Percentiles rank a stretch among this genome's conserved stretches.
These are phyloP conservation scores for Chrysina gloriosa DNA, from an alignment of 2,888 invertebrate species.

Conservation along the genomic window DNA sequence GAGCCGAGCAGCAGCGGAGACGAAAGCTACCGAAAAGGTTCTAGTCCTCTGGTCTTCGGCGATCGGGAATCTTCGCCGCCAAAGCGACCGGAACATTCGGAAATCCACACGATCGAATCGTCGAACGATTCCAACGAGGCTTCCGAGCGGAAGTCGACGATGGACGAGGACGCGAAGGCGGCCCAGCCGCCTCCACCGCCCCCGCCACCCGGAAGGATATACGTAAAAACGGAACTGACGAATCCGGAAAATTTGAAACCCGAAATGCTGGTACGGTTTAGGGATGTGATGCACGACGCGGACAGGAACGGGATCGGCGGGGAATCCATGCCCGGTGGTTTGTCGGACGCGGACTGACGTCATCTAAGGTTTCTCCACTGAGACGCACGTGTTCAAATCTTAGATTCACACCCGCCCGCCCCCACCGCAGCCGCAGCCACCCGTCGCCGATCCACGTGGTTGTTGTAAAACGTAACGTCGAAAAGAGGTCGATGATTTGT, in stretches of 20 bases:
- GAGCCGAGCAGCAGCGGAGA: constrained; percentile 64
- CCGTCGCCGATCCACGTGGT: constrained; percentile 50
- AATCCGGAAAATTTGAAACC: constrained; percentile 65
- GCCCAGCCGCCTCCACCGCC: constrained; percentile 51
- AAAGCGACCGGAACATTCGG: constrained; percentile 47
- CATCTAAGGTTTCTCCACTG: constrained; percentile 26
- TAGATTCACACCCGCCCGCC: no score
- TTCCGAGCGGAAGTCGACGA: constrained; percentile 48
- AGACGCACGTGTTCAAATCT: constrained; percentile 22
- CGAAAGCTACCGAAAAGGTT: constrained; percentile 62
- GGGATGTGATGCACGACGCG: constrained; percentile 57
- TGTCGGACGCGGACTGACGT: constrained; percentile 65
- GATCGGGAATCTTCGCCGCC: constrained; percentile 46
- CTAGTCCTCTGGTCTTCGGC: constrained; percentile 60
- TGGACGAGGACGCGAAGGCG: constrained; percentile 38
- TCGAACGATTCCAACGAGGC: constrained; percentile 64
- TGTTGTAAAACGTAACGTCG: constrained; percentile 48
- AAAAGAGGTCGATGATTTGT: constrained; percentile 63
- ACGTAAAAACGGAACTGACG: constrained; percentile 64
- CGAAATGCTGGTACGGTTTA: constrained; percentile 63
- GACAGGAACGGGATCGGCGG: constrained; percentile 60
- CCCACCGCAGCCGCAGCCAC: not conserved
- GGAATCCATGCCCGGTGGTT: constrained; percentile 59
- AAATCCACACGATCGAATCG: constrained; percentile 62
- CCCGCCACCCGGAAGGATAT: constrained; percentile 59